phyloP scores from a whole-genome alignment of 2,113 vertebrate genomes.

The Pelusios castaneus region DNA sequence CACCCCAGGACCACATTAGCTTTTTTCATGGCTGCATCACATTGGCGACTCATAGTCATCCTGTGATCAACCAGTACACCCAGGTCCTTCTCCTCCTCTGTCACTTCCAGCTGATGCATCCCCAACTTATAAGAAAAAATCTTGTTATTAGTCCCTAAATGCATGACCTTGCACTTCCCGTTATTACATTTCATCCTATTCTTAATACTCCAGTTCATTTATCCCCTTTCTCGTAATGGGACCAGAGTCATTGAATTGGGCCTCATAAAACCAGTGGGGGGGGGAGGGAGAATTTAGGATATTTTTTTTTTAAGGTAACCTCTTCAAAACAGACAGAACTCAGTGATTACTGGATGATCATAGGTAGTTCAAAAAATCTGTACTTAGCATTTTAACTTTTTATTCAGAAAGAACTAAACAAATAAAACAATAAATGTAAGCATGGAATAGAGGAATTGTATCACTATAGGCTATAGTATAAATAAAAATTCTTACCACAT shows the following conservation, averaged over 20 bases:
- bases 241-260: neutral
- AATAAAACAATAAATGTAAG: neutral
- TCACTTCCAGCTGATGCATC: no score
- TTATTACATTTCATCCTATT: no score
- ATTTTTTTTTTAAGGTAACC: conserved; percentile 1
- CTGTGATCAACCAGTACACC: no score
- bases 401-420: neutral
- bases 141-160: no score
- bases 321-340: conserved; percentile 7
- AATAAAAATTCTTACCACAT: neutral
- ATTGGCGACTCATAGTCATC: no score
- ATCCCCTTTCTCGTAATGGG: neutral
- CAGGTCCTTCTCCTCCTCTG: no score
- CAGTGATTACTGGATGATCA: neutral
- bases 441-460: neutral
- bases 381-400: neutral
- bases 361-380: neutral
- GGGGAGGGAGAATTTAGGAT: neutral
- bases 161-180: no score
- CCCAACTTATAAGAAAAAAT: no score
- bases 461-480: neutral
- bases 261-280: neutral
- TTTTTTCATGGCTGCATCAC: no score
- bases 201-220: no score
- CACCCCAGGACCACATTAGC: no score